Evolutionary conservation across 2,113 vertebrate species (phyloP).

Genomic region (Pungitius pungitius): DNA sequence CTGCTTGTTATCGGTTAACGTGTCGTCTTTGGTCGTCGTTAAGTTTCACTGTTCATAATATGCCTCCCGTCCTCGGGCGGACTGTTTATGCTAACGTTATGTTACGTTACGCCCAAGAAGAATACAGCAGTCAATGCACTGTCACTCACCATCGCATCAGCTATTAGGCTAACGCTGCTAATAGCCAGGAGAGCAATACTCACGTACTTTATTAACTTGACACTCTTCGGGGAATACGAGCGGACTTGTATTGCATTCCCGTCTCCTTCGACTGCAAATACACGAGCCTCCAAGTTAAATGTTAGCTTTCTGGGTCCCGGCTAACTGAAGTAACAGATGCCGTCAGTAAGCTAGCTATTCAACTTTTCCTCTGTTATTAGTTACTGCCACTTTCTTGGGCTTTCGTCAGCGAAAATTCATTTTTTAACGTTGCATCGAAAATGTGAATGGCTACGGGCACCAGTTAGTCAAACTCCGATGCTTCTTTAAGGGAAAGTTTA

Average conservation of each 20-base stretch:
- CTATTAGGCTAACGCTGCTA: conserved; percentile 9
- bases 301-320: not conserved
- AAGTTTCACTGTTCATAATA: not conserved
- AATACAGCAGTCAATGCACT: conserved; percentile 43
- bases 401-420: too few relatives aligned
- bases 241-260: not conserved
- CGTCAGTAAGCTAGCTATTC: not conserved
- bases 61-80: conserved; percentile 1
- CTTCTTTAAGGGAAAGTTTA: not conserved
- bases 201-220: not conserved
- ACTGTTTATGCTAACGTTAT: conserved; percentile 35
- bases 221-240: not conserved
- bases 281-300: not conserved
- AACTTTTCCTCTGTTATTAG: not conserved
- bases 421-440: not conserved
- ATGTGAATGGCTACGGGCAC: not conserved
- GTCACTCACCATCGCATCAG: conserved; percentile 47
- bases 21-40: not conserved
- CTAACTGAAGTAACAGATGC: not conserved
- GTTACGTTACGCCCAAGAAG: conserved; percentile 59
- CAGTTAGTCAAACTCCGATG: not conserved
- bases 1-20: not conserved
- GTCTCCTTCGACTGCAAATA: not conserved
- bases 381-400: too few relatives aligned
- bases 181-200: not conserved